These are phyloP conservation scores for Machimus atricapillus DNA, from an alignment of 2,888 invertebrate species.

Conservation along the genomic window DNA sequence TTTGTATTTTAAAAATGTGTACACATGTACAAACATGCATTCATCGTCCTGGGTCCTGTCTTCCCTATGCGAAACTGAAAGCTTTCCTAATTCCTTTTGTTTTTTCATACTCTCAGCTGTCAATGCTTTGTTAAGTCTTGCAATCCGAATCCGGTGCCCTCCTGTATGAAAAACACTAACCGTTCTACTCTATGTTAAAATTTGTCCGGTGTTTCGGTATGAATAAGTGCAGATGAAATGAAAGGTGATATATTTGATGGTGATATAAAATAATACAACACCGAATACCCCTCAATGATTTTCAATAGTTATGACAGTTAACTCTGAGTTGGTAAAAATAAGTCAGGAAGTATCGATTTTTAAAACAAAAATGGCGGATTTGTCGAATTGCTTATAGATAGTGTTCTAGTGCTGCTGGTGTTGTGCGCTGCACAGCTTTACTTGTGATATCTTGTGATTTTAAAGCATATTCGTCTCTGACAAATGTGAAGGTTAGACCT, in stretches of 20 bases:
- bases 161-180: background rate
- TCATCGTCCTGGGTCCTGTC: background rate
- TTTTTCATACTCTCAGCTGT: background rate
- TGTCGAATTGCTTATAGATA: constrained; percentile 3
- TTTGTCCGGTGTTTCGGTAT: background rate
- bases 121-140: background rate
- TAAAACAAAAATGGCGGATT: constrained; percentile 29
- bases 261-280: background rate
- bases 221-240: background rate
- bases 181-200: background rate
- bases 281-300: background rate
- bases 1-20: background rate
- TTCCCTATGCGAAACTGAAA: background rate
- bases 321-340: background rate
- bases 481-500: background rate
- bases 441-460: constrained; percentile 28
- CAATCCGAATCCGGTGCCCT: background rate
- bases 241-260: background rate
- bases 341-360: constrained; percentile 12
- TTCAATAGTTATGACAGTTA: background rate
- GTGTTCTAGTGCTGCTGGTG: background rate
- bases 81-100: background rate
- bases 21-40: background rate
- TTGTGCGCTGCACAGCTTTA: background rate
- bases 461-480: background rate